These are phyloP conservation scores for Hassar affinis DNA, from an alignment of 2,113 vertebrate species.

Conservation along the genomic window DNA sequence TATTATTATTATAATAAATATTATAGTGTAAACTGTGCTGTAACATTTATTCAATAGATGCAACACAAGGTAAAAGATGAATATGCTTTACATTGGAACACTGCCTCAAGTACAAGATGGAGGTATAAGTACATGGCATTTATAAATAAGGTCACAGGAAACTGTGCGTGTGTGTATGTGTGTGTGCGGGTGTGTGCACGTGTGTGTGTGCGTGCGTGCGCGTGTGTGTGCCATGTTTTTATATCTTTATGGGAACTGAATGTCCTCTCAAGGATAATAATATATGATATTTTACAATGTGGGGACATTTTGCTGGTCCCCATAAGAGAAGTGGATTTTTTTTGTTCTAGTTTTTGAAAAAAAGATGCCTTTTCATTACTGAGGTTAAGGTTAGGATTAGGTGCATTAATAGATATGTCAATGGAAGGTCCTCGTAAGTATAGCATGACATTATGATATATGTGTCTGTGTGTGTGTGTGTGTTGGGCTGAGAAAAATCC, in stretches of 20 bases:
- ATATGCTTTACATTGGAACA: not conserved
- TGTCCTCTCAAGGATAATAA: too few relatives aligned
- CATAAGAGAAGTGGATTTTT: too few relatives aligned
- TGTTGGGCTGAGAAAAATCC: conserved; percentile 40
- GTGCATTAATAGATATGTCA: too few relatives aligned
- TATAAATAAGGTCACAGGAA: not conserved
- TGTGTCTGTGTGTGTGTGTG: not conserved
- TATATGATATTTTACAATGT: too few relatives aligned
- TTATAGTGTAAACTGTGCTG: not conserved
- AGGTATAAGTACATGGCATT: not conserved
- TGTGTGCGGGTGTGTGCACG: not conserved
- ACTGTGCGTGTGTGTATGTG: not conserved
- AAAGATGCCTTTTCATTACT: too few relatives aligned
- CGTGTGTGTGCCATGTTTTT: not conserved
- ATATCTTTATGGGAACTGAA: too few relatives aligned
- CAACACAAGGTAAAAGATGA: not conserved
- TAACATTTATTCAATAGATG: not conserved
- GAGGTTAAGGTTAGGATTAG: too few relatives aligned
- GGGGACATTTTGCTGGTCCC: too few relatives aligned
- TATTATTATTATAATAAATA: not conserved
- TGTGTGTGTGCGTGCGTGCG: not conserved
- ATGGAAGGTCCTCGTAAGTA: too few relatives aligned
- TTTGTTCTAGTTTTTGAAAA: too few relatives aligned
- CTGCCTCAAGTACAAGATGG: not conserved
- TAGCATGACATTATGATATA: too few relatives aligned